These are phyloP conservation scores for Hemiprocne comata DNA, from an alignment of 2,113 vertebrate genomes.

Conservation along the genomic window DNA sequence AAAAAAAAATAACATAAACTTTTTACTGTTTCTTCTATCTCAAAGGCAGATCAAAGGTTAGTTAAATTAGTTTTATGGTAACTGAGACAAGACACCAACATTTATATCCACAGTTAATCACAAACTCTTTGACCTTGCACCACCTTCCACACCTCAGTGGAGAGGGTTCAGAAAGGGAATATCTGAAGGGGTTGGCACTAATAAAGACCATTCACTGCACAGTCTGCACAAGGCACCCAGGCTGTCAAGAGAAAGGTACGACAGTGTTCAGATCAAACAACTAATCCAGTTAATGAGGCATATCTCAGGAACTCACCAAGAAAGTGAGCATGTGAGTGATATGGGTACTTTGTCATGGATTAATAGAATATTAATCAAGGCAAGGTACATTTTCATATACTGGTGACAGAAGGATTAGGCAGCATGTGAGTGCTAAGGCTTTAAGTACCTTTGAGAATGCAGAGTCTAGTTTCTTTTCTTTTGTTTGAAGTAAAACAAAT, in stretches of 20 bases:
- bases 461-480: not conserved
- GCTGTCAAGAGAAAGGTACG: not conserved
- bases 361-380: constrained; percentile 18
- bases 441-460: not conserved
- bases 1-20: not conserved
- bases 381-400: not conserved
- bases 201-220: not conserved
- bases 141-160: not conserved
- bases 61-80: not conserved
- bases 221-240: not conserved
- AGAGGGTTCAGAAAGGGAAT: not conserved
- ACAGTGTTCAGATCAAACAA: not conserved
- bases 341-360: not conserved
- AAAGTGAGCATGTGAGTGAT: not conserved
- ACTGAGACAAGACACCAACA: not conserved
- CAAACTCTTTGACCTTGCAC: not conserved
- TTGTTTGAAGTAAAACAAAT: not conserved
- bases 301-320: not conserved
- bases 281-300: not conserved
- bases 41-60: not conserved
- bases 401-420: not conserved
- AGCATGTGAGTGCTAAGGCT: not conserved
- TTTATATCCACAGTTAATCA: not conserved
- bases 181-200: not conserved
- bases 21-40: constrained; percentile 17